A percentile compares a stretch with the other conserved stretches of the same genome.
Conservation (phyloP, 1,140 invertebrate genomes). For the Plutomurus gul region DNA sequence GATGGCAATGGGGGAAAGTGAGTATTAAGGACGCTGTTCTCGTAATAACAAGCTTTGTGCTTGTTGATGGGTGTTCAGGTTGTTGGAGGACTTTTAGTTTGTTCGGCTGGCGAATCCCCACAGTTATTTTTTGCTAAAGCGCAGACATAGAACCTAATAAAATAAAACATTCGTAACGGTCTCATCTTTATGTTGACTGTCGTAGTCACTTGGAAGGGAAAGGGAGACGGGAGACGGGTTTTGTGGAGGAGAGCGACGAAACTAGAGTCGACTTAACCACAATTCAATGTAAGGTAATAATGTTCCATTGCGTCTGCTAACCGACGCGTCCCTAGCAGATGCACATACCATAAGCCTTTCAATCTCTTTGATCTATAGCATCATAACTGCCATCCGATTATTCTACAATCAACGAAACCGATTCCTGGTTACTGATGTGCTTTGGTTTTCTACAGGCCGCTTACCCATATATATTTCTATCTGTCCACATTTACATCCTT, state of each 20-base stretch:
- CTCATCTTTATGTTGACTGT: not conserved
- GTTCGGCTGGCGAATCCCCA: no score
- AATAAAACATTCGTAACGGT: not conserved
- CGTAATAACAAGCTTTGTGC: no score
- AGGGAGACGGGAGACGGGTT: not conserved
- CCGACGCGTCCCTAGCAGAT: not conserved
- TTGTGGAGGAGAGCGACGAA: no score
- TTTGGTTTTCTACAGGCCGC: no score
- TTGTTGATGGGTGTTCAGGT: not conserved
- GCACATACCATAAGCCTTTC: constrained; percentile 5
- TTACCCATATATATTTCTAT: no score
- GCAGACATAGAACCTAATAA: not conserved
- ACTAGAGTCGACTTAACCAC: not conserved
- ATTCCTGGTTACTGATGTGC: no score
- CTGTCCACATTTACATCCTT: no score
- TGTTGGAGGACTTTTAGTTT: not conserved
- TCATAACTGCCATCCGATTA: constrained; percentile 21
- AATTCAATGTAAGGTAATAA: constrained; percentile 11
- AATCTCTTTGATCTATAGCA: constrained; percentile 26
- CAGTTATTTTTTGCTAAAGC: no score
- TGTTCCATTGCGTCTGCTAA: not conserved
- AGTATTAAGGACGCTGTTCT: no score
- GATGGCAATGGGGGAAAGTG: no score
- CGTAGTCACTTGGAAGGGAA: not conserved
- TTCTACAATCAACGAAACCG: not conserved